Evolutionary conservation across 2,888 invertebrate genomes (phyloP), one percentile per base, ranked within the genome.

Genomic region (Charanyca ferruginea): DNA sequence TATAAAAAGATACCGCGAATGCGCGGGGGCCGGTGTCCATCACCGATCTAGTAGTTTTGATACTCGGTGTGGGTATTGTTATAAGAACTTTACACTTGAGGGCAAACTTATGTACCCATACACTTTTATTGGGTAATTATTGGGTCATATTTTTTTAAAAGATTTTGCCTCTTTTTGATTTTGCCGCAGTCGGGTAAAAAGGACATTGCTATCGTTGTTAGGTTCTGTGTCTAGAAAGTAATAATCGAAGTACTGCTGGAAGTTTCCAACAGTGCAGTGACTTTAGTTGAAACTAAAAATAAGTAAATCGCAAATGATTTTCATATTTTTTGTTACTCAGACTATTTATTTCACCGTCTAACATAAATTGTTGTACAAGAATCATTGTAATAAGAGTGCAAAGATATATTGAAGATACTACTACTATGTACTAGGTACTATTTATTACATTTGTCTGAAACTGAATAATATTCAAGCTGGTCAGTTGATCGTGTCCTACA

Each of bases 41-140:
- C 80, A 78, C 64, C 28, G 11, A 41, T 59, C 59, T 69, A 66
- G 48, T 60, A 64, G 49, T 58, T 73, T 62, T 73, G 51, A 79
- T 64, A 73, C 80, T 78, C 73, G 73, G 74, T 83, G 68, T 70
- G 48, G 68, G 80, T 72, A 86, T 85, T 85, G 83, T 87, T 81
- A 79, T 80, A 83, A 73, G 57, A 60, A 22, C 9, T 49, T 52
- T 86, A 83, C 76, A 84, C 80, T 85, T 71, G 18, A 58, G 66
- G 70, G 38, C 60, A 63, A 20, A 16, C 55, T 60, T 42, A 72
- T 38, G 6, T 22, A 38, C n/a, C n/a, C n/a, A n/a, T 11, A 20
- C 28, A 67, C 28, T 1, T 66, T 47, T 5, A 38, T 38, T 13
- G 38, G 38, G 16, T 20, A 8, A 1, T 44, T 9, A 25, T 20